These are phyloP conservation scores for Leptinotarsa juncta DNA, from an alignment of 2,888 invertebrate genomes.

Conservation along the genomic window DNA sequence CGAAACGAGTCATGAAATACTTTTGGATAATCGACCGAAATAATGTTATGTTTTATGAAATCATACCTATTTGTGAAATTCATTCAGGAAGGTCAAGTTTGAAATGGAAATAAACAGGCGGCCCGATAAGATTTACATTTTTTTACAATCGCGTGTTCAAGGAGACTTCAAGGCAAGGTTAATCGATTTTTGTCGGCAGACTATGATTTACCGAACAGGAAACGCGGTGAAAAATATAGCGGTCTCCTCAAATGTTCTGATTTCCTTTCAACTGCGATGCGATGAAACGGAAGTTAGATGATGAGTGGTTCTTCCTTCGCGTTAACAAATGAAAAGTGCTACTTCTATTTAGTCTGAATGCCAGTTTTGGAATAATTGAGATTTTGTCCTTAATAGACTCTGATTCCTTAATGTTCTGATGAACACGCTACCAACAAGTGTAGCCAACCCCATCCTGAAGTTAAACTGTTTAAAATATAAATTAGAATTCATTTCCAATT, in stretches of 20 bases:
- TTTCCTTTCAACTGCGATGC: neutral
- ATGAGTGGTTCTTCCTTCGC: neutral
- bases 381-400: too few relatives aligned
- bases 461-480: too few relatives aligned
- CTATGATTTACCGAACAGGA: constrained; percentile 19
- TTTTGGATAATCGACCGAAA: neutral
- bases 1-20: neutral
- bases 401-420: too few relatives aligned
- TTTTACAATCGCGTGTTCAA: constrained; percentile 31
- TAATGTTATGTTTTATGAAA: constrained; percentile 1
- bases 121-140: constrained; percentile 26
- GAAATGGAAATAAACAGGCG: constrained; percentile 18
- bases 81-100: constrained; percentile 24
- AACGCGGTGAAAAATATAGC: neutral
- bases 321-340: neutral
- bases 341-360: too few relatives aligned
- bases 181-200: constrained; percentile 17
- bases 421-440: too few relatives aligned
- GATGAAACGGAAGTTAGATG: neutral
- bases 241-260: constrained; percentile 1
- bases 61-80: constrained; percentile 14
- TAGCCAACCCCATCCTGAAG: too few relatives aligned
- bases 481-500: too few relatives aligned
- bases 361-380: too few relatives aligned
- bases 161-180: constrained; percentile 31